Evolutionary conservation across 2,113 vertebrate genomes (phyloP).

Genomic region (Tor tambroides): DNA sequence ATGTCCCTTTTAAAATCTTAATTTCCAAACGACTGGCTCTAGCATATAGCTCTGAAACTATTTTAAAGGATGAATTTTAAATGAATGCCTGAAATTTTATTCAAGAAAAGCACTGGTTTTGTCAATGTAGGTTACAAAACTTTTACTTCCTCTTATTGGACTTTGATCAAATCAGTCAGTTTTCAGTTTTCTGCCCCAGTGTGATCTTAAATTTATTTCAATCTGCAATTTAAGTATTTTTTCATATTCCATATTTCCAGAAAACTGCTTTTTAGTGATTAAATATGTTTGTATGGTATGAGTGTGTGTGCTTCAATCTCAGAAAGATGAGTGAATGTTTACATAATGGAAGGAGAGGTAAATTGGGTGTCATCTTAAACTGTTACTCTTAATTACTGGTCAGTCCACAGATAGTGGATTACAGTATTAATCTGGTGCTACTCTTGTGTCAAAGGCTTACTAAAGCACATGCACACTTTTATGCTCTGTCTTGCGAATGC

Average conservation of each 20-base stretch:
- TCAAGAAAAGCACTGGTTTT: neutral
- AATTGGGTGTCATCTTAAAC: neutral
- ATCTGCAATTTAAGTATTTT: neutral
- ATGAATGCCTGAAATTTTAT: neutral
- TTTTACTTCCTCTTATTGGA: neutral
- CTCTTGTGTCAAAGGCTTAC: slow-evolving; percentile 25
- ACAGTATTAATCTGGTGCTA: slow-evolving; percentile 47
- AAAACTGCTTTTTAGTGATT: neutral
- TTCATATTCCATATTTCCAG: neutral
- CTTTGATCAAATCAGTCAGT: neutral
- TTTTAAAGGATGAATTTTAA: neutral
- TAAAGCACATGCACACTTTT: slow-evolving; percentile 30
- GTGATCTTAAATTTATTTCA: neutral
- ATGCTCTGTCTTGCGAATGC: neutral
- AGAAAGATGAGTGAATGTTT: slow-evolving; percentile 34
- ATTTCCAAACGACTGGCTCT: neutral
- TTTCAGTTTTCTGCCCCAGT: neutral
- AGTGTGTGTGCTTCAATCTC: neutral
- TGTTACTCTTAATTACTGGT: neutral
- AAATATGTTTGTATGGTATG: slow-evolving; percentile 1
- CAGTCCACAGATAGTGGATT: neutral
- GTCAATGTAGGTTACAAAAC: neutral
- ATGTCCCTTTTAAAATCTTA: neutral
- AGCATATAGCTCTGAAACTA: neutral
- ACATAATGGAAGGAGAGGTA: neutral